A percentile compares a stretch with the other conserved stretches of the same genome.
Evolutionary conservation across 1,140 invertebrate genomes (phyloP).

Genomic region (Heliconius hermathena): DNA sequence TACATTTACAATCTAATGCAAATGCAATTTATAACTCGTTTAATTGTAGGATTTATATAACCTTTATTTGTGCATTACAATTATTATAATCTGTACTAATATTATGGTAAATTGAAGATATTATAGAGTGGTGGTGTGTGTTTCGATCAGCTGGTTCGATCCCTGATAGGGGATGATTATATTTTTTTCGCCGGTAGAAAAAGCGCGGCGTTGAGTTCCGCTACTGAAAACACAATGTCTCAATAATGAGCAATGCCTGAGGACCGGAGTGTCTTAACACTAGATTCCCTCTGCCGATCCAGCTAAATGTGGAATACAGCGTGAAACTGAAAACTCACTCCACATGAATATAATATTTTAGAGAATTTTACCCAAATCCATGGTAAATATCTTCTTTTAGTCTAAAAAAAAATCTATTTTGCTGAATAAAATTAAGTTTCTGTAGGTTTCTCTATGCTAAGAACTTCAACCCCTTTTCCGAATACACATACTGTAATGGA

Average conservation of each 20-base stretch:
- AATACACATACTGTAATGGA: constrained; percentile 73
- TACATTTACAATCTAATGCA: not conserved
- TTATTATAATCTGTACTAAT: not conserved
- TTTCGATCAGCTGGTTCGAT: no score
- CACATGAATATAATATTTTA: no score
- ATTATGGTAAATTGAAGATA: not conserved
- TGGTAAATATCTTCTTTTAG: not conserved
- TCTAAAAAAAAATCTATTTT: not conserved
- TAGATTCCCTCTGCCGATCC: not conserved
- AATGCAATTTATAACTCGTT: not conserved
- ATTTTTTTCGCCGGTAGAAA: no score
- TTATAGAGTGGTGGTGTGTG: not conserved
- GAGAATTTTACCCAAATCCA: not conserved
- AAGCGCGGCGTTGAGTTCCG: no score
- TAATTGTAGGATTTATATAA: not conserved
- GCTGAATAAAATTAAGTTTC: not conserved
- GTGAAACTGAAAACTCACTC: no score
- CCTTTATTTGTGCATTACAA: not conserved
- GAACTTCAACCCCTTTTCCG: constrained; percentile 82
- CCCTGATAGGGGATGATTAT: no score
- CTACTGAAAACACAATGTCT: no score
- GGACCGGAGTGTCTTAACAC: not conserved
- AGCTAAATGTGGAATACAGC: no score
- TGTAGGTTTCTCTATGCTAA: not conserved
- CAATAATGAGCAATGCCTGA: no score